phyloP scores from a whole-genome alignment of 2,113 vertebrate genomes.

The Capreolus pygargus region DNA sequence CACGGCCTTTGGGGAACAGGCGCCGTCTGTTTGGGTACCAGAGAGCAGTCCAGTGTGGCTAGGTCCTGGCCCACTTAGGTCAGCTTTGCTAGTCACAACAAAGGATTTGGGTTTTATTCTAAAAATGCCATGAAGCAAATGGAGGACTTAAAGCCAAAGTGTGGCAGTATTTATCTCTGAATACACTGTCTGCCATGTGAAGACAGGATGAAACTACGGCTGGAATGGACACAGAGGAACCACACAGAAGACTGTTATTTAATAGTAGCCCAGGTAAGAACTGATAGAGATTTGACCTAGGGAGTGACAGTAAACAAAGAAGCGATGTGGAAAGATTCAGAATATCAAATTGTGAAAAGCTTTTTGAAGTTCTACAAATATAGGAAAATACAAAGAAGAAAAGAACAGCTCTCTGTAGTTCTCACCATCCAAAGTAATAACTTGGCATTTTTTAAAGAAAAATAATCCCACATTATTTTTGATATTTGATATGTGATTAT shows the following conservation, averaged over 20 bases:
- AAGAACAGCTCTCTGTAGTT: neutral
- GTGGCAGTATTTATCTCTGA: neutral
- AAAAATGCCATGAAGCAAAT: neutral
- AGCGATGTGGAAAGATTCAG: neutral
- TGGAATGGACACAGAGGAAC: neutral
- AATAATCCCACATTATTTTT: constrained; percentile 1
- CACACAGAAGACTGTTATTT: neutral
- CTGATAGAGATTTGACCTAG: neutral
- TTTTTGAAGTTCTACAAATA: neutral
- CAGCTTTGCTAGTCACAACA: neutral
- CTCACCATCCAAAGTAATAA: neutral
- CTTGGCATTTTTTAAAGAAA: constrained; percentile 17
- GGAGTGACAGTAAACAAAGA: neutral
- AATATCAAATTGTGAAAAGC: neutral
- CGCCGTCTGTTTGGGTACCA: neutral
- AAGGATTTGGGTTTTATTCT: neutral
- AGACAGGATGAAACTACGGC: neutral
- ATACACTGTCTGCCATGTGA: neutral
- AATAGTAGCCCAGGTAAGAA: neutral
- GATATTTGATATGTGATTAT: neutral
- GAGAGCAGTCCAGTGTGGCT: neutral
- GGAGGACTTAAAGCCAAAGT: neutral
- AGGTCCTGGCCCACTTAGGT: neutral
- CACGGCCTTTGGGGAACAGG: neutral
- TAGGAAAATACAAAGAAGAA: neutral